Percentiles rank a stretch among this genome's conserved stretches.
These are phyloP conservation scores for Argyresthia albistria DNA, from an alignment of 2,888 invertebrate genomes.

Conservation along the genomic window DNA sequence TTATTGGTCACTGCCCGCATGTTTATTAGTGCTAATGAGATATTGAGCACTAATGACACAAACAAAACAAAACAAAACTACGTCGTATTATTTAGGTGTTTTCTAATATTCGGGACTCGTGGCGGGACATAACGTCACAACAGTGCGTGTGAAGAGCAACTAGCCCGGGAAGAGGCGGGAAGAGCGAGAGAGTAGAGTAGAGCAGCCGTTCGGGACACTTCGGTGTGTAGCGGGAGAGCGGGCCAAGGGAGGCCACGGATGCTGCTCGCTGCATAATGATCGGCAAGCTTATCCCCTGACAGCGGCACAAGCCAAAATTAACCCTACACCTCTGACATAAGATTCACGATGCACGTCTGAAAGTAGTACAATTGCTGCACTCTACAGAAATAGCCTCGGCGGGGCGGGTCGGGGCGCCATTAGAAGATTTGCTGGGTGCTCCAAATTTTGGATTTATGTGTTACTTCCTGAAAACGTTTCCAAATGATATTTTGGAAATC, in stretches of 20 bases:
- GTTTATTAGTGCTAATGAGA: background rate
- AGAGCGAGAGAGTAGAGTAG: slow-evolving; percentile 13
- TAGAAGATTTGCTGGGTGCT: slow-evolving; percentile 26
- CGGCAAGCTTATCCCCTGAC: background rate
- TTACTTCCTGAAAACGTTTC: slow-evolving; percentile 38
- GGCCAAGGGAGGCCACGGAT: slow-evolving; percentile 33
- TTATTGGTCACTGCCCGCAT: too few relatives aligned
- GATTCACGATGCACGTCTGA: background rate
- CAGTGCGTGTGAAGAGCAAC: slow-evolving; percentile 19
- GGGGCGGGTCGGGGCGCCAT: slow-evolving; percentile 30
- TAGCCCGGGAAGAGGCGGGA: slow-evolving; percentile 8
- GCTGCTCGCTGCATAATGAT: slow-evolving; percentile 14
- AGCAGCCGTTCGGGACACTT: slow-evolving; percentile 1
- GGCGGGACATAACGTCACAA: background rate
- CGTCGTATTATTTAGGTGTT: background rate
- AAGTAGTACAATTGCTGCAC: slow-evolving; percentile 19
- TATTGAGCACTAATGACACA: background rate
- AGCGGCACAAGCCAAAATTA: background rate
- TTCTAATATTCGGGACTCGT: background rate
- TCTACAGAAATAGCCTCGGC: slow-evolving; percentile 47
- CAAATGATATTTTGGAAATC: background rate
- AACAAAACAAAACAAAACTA: background rate
- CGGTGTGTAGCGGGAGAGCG: too few relatives aligned
- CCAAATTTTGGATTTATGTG: slow-evolving; percentile 50
- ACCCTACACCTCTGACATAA: background rate